A percentile compares a stretch with the other conserved stretches of the same genome.
Evolutionary conservation across 2,113 vertebrate species (phyloP).

Genomic region (Anguilla rostrata): DNA sequence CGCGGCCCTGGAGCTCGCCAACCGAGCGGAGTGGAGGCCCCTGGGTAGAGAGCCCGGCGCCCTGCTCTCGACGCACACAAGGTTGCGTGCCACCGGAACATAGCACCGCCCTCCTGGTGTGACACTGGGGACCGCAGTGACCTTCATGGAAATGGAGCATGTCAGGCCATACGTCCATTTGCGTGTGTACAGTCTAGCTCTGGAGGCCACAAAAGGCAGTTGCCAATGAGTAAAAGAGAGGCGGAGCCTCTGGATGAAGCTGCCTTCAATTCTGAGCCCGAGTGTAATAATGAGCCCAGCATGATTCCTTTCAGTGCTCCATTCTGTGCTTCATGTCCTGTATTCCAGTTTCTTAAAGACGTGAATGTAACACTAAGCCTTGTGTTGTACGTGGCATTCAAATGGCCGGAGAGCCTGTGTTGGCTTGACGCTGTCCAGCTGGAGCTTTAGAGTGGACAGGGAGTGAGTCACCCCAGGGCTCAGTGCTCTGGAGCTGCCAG

Average conservation of each 20-base stretch:
- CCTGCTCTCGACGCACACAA: neutral
- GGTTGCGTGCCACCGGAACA: neutral
- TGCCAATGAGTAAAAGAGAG: slow-evolving; percentile 14
- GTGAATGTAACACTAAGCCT: slow-evolving; percentile 34
- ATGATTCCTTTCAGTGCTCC: too few relatives aligned
- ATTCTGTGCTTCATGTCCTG: slow-evolving; percentile 33
- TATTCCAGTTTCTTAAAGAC: slow-evolving; percentile 49
- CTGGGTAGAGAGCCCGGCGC: neutral
- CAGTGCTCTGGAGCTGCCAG: slow-evolving; percentile 32
- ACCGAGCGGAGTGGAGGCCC: neutral
- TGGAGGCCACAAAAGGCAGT: slow-evolving; percentile 42
- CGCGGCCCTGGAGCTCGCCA: neutral
- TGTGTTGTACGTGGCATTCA: slow-evolving; percentile 39
- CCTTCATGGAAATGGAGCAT: neutral
- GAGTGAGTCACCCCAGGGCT: slow-evolving; percentile 43
- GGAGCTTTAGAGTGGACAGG: slow-evolving; percentile 43
- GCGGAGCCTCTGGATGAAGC: neutral
- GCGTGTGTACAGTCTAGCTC: slow-evolving; percentile 9
- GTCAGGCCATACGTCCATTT: slow-evolving; percentile 22
- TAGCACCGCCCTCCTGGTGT: neutral
- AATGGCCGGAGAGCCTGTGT: slow-evolving; percentile 36
- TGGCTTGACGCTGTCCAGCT: slow-evolving; percentile 55
- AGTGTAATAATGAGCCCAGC: neutral
- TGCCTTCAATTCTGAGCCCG: slow-evolving; percentile 12
- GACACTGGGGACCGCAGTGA: neutral